phyloP scores from a whole-genome alignment of 2,797 vertebrate species.

The Mico argentatus region DNA sequence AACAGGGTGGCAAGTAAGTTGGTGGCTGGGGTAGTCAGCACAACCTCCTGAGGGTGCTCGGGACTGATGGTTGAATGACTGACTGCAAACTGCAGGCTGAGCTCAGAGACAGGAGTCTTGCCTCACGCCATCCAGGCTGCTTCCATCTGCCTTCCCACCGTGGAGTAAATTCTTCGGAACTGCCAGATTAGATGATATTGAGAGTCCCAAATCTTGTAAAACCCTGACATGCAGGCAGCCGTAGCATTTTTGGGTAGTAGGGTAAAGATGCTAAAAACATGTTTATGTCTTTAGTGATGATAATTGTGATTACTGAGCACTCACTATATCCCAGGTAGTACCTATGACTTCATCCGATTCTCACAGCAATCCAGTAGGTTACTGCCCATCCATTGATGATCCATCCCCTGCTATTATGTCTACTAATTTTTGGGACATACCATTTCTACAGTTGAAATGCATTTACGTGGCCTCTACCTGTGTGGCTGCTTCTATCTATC shows the following conservation, averaged over 20 bases:
- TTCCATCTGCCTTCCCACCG: not conserved
- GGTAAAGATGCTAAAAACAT: not conserved
- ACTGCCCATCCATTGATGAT: not conserved
- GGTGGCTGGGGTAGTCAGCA: not conserved
- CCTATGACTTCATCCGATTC: not conserved
- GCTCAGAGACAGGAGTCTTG: not conserved
- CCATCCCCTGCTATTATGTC: not conserved
- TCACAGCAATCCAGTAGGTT: accelerated
- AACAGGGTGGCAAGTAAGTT: too few relatives aligned
- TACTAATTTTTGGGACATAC: not conserved
- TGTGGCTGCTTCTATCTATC: accelerated
- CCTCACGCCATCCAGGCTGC: not conserved
- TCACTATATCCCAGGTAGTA: not conserved
- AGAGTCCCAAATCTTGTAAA: not conserved
- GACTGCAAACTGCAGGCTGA: not conserved
- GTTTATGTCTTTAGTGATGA: not conserved
- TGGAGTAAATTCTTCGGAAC: not conserved
- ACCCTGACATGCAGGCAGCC: not conserved
- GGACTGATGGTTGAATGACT: not conserved
- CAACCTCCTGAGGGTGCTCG: too few relatives aligned
- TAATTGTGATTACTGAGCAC: not conserved
- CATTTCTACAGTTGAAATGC: not conserved
- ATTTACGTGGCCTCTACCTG: not conserved
- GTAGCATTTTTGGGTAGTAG: not conserved
- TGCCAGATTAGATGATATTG: not conserved